These are phyloP conservation scores for Thomomys bottae DNA, from an alignment of 2,113 vertebrate genomes.

Conservation along the genomic window DNA sequence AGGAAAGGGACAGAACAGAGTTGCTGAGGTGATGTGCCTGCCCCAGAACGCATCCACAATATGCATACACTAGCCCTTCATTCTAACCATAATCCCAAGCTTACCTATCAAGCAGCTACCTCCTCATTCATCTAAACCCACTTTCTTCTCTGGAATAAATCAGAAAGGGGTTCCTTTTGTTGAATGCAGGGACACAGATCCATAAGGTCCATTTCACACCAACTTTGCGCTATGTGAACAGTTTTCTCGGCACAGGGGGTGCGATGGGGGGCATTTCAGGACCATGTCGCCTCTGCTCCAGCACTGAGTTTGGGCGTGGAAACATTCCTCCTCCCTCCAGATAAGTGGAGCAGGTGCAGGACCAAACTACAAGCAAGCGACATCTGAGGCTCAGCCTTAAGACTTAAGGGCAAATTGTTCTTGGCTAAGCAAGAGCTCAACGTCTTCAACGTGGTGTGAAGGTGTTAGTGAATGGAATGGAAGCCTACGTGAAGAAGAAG, in stretches of 20 bases:
- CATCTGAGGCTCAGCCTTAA: neutral
- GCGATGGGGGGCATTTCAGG: neutral
- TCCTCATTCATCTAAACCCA: neutral
- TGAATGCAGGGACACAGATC: neutral
- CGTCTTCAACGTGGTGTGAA: neutral
- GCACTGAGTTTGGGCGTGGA: accelerated
- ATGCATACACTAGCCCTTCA: neutral
- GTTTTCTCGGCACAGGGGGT: neutral
- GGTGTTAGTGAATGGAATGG: accelerated
- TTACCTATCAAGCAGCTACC: neutral
- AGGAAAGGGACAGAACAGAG: too few relatives aligned
- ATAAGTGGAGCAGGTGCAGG: neutral
- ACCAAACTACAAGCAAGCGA: neutral
- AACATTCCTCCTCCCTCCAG: neutral
- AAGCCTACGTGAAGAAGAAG: neutral
- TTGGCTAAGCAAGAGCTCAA: too few relatives aligned
- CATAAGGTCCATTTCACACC: neutral
- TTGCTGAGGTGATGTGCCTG: neutral
- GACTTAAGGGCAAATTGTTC: neutral
- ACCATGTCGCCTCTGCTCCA: neutral
- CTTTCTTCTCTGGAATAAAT: neutral
- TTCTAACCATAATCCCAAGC: too few relatives aligned
- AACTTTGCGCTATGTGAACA: neutral
- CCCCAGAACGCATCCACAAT: neutral
- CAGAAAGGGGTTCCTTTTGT: neutral